phyloP scores from a whole-genome alignment of 1,140 invertebrate genomes.

The Anastatus disparis region DNA sequence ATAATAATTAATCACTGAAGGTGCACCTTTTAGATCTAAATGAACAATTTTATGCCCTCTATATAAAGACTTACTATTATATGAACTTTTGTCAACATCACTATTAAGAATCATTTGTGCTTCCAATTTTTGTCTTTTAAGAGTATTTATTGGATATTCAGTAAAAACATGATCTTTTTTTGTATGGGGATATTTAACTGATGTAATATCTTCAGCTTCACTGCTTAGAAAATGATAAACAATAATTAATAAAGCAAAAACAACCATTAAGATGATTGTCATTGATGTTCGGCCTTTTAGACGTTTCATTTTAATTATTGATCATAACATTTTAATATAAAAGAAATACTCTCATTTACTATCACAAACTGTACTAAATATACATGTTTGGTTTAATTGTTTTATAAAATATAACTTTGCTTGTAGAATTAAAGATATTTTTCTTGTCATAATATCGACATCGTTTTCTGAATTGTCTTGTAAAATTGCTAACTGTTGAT shows the following conservation, averaged over 20 bases:
- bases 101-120: no score
- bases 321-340: constrained; percentile 15
- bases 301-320: constrained; percentile 50
- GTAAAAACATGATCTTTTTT: constrained; percentile 37
- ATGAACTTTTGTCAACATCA: constrained; percentile 37
- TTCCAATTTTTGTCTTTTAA: no score
- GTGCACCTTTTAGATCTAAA: constrained; percentile 91
- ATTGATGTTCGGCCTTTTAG: constrained; percentile 54
- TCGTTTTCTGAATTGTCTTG: no score
- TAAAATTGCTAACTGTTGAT: no score
- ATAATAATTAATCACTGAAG: constrained; percentile 79
- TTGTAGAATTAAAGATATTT: no score
- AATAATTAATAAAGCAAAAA: constrained; percentile 53
- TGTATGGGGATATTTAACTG: constrained; percentile 7
- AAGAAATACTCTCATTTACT: not conserved
- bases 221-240: constrained; percentile 59
- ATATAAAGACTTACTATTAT: constrained; percentile 47
- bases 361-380: no score
- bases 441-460: no score
- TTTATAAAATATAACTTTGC: no score
- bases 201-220: constrained; percentile 49
- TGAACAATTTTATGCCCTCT: constrained; percentile 74
- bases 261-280: constrained; percentile 53
- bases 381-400: no score
- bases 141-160: constrained; percentile 26